Conservation (phyloP, 2,113 vertebrate species). For the Solenodon paradoxus region DNA sequence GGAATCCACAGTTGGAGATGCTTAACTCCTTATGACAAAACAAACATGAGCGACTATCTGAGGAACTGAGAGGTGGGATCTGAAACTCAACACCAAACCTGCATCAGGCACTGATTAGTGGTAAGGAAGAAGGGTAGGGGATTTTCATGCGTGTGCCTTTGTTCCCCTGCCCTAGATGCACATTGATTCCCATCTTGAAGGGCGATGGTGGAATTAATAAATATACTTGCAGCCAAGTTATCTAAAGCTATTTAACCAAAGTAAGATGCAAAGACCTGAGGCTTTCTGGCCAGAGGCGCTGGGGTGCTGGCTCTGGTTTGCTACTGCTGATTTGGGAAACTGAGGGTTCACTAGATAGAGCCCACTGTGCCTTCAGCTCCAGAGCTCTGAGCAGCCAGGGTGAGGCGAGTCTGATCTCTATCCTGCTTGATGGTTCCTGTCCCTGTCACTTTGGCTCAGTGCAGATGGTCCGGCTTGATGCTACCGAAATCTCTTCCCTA, state of each 20-base stretch:
- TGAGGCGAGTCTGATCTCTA: background rate
- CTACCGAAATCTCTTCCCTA: background rate
- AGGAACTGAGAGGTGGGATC: constrained; percentile 31
- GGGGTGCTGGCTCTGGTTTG: background rate
- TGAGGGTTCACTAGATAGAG: background rate
- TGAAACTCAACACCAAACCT: constrained; percentile 30
- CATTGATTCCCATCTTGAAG: constrained; percentile 57
- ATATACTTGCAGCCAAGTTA: constrained; percentile 33
- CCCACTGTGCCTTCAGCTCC: background rate
- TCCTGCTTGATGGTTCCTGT: background rate
- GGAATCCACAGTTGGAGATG: background rate
- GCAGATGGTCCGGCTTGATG: background rate
- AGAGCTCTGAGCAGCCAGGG: background rate
- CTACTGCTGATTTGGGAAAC: background rate
- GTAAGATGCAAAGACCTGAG: background rate
- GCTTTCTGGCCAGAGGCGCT: background rate
- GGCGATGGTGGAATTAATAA: constrained; percentile 41
- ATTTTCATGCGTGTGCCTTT: background rate
- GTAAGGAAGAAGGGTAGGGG: background rate
- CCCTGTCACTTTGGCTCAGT: background rate
- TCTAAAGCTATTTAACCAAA: background rate
- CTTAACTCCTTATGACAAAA: constrained; percentile 46
- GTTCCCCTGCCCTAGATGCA: background rate
- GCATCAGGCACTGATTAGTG: background rate
- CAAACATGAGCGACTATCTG: background rate